Conservation (phyloP, 1,140 invertebrate species). For the Caligus rogercresseyi region DNA sequence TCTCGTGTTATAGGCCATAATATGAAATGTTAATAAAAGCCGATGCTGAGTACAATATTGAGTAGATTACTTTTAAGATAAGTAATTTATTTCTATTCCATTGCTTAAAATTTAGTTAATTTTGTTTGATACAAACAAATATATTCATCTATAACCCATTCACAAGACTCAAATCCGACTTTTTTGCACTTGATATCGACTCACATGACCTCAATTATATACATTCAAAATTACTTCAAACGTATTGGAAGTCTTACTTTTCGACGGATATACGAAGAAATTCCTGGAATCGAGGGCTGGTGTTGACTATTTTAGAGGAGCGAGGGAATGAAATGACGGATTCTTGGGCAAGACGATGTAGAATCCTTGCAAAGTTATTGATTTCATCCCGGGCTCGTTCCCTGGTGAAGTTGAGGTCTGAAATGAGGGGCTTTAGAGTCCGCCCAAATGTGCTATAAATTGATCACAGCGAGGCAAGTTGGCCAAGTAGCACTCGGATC, state of each 20-base stretch:
- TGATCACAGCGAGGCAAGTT: constrained; percentile 12
- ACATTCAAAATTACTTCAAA: neutral
- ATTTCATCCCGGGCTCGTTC: constrained; percentile 5
- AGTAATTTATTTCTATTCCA: too few species aligned
- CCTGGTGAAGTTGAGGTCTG: neutral
- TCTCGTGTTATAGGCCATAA: too few species aligned
- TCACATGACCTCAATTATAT: too few species aligned
- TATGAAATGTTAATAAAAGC: too few species aligned
- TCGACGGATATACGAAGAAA: constrained; percentile 1
- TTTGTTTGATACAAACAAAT: too few species aligned
- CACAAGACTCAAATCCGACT: too few species aligned
- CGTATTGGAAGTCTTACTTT: neutral
- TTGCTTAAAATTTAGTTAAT: too few species aligned
- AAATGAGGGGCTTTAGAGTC: constrained; percentile 6
- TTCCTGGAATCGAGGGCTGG: constrained; percentile 11
- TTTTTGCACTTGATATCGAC: too few species aligned
- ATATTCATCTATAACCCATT: too few species aligned
- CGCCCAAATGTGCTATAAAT: constrained; percentile 6
- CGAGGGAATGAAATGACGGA: constrained; percentile 13
- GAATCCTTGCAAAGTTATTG: neutral
- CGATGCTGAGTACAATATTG: too few species aligned
- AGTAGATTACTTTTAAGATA: too few species aligned
- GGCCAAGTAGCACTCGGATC: constrained; percentile 15
- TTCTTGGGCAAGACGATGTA: constrained; percentile 14
- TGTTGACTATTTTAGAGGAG: constrained; percentile 5